Conservation (phyloP, 2,113 vertebrate genomes). For the Alosa alosa region DNA sequence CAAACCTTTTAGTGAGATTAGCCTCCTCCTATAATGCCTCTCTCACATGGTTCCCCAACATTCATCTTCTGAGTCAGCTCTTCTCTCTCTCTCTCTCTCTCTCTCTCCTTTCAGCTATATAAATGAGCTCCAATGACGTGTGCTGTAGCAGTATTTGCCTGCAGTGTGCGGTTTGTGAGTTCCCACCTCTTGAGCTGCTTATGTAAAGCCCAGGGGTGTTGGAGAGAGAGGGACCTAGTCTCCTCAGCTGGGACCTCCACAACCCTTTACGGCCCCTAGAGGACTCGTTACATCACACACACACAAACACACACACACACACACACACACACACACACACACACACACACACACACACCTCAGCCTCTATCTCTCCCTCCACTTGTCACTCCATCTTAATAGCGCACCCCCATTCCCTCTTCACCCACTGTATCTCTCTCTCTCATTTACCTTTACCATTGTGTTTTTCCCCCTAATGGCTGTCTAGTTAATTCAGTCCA, state of each 20-base stretch:
- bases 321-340: not conserved
- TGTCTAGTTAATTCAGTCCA: conserved; percentile 55
- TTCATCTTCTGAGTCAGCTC: conserved; percentile 72
- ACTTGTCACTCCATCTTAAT: no score
- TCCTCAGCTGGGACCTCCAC: not conserved
- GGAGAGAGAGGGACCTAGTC: not conserved
- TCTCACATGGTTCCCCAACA: conserved; percentile 50
- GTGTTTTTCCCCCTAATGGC: conserved; percentile 3
- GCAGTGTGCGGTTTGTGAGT: not conserved
- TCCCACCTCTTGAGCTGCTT: not conserved
- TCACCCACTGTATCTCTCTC: not conserved
- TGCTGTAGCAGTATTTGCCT: not conserved
- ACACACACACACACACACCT: not conserved
- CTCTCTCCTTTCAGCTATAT: conserved; percentile 22
- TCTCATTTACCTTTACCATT: not conserved
- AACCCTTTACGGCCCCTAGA: not conserved
- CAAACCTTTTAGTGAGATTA: conserved; percentile 78
- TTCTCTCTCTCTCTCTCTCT: conserved; percentile 31
- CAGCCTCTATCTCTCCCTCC: not conserved
- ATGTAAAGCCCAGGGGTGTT: not conserved
- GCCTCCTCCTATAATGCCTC: conserved; percentile 67
- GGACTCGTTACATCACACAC: not conserved
- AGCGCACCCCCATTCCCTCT: no score
- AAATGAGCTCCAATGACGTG: not conserved
- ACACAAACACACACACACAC: not conserved